Percentiles rank a stretch among this genome's conserved stretches.
These are phyloP conservation scores for Melitaea athalia DNA, from an alignment of 2,888 invertebrate species.

Conservation along the genomic window DNA sequence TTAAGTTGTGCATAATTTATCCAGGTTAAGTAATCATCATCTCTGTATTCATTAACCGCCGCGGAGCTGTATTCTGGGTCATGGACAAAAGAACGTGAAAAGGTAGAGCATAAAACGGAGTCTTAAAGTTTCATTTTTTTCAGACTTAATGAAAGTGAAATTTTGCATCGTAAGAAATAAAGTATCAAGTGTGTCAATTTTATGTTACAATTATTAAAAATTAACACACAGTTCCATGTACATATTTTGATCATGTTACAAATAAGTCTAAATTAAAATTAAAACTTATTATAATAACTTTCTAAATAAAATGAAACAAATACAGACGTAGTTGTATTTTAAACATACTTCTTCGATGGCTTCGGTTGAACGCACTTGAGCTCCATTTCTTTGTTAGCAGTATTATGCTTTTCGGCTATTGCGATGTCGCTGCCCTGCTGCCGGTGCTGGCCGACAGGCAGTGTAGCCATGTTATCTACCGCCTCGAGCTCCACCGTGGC, in stretches of 20 bases:
- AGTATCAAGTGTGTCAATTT: no score
- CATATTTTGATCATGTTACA: neutral
- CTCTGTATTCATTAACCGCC: constrained; percentile 26
- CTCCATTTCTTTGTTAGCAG: constrained; percentile 93
- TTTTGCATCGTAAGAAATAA: neutral
- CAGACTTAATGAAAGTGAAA: neutral
- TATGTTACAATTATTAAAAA: no score
- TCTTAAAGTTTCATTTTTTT: neutral
- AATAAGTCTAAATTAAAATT: neutral
- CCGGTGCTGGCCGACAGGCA: constrained; percentile 90
- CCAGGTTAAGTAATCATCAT: constrained; percentile 23
- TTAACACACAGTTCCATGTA: neutral
- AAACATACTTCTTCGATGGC: constrained; percentile 90
- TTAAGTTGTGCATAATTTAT: constrained; percentile 19
- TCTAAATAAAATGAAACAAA: neutral
- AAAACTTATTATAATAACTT: neutral
- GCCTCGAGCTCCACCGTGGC: constrained; percentile 94
- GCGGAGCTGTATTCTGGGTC: constrained; percentile 33
- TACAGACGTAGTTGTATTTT: neutral
- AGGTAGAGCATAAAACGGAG: constrained; percentile 18
- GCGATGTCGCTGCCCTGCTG: constrained; percentile 86
- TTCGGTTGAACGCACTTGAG: constrained; percentile 92
- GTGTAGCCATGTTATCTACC: constrained; percentile 94
- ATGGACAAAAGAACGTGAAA: constrained; percentile 37
- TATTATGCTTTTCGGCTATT: constrained; percentile 91